phyloP scores from a whole-genome alignment of 2,888 invertebrate genomes.

The Chloroclystis v-ata region DNA sequence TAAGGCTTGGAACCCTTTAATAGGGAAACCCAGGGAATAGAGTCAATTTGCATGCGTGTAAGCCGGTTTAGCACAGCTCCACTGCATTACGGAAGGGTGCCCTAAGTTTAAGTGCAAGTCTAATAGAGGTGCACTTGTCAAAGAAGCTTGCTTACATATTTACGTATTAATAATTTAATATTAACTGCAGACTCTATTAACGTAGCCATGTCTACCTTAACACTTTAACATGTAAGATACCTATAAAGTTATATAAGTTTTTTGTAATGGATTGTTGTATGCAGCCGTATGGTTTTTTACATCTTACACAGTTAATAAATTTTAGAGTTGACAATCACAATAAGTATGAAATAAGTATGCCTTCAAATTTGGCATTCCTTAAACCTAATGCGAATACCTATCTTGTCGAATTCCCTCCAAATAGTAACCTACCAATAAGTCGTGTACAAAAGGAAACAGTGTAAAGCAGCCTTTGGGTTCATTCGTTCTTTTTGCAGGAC shows the following conservation, averaged over 20 bases:
- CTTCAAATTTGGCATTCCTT: too few relatives aligned
- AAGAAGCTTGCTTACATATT: conserved; percentile 11
- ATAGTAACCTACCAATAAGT: conserved; percentile 6
- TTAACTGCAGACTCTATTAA: too few relatives aligned
- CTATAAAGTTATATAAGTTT: too few relatives aligned
- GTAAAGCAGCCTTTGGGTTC: conserved; percentile 20
- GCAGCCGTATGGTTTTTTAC: too few relatives aligned
- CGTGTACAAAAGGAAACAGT: conserved; percentile 20
- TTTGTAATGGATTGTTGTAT: too few relatives aligned
- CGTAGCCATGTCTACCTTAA: too few relatives aligned
- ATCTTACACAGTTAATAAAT: too few relatives aligned
- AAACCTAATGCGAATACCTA: not conserved
- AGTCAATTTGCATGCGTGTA: conserved; percentile 49
- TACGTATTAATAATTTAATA: too few relatives aligned
- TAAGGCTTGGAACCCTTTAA: conserved; percentile 37
- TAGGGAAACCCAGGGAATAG: conserved; percentile 32
- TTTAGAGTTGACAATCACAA: too few relatives aligned
- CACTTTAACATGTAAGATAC: too few relatives aligned
- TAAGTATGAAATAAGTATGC: too few relatives aligned
- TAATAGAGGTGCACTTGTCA: conserved; percentile 19
- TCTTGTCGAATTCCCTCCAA: not conserved
- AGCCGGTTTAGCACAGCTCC: conserved; percentile 47
- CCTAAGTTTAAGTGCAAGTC: conserved; percentile 21
- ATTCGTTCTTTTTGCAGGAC: conserved; percentile 20
- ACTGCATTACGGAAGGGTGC: conserved; percentile 26